Percentiles rank a stretch among this genome's conserved stretches.
phyloP scores from a whole-genome alignment of 2,113 vertebrate species.

The Clarias batrachus region DNA sequence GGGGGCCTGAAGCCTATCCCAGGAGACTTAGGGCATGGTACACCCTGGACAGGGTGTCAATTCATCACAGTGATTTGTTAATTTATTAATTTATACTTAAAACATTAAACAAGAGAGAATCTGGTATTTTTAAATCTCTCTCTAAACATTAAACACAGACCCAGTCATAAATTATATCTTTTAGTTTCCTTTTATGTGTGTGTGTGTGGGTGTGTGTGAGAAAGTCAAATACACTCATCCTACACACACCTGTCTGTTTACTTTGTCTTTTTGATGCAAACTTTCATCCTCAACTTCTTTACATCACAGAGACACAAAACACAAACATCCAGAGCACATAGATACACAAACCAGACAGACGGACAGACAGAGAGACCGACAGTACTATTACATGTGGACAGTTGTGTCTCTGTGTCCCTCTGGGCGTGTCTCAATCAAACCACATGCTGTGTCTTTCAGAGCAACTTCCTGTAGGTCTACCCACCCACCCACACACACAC shows the following conservation, averaged over 20 bases:
- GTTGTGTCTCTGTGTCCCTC: neutral
- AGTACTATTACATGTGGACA: neutral
- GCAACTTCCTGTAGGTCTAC: neutral
- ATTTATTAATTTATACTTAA: neutral
- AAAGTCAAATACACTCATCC: neutral
- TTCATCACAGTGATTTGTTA: neutral
- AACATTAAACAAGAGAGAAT: neutral
- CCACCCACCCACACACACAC: neutral
- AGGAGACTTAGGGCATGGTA: no score
- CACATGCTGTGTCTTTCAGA: neutral
- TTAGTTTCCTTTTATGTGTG: neutral
- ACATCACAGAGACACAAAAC: neutral
- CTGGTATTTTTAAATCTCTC: neutral
- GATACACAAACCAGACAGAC: neutral
- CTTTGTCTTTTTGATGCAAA: neutral
- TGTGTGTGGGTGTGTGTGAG: neutral
- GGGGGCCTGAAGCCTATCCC: no score
- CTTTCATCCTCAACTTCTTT: neutral
- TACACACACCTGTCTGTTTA: constrained; percentile 6
- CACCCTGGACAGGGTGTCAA: no score
- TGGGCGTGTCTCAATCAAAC: neutral
- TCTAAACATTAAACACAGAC: neutral
- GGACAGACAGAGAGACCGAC: neutral
- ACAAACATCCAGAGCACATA: neutral
- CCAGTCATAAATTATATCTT: neutral